Evolutionary conservation across 2,888 invertebrate species (phyloP).

Genomic region (Epirrhoe tristata): DNA sequence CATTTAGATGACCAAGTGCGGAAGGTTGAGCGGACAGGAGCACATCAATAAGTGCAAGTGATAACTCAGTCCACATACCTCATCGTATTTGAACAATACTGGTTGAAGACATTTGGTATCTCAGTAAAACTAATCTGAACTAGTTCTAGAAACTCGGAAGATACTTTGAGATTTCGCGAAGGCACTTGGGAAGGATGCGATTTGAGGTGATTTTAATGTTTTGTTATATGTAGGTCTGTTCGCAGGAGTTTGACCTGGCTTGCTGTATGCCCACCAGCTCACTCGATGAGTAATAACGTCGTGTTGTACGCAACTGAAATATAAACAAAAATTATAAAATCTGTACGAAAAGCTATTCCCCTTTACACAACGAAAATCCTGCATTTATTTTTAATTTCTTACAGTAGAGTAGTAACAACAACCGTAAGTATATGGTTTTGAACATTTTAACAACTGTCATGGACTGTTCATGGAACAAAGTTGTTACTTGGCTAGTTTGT

Average conservation of each 20-base stretch:
- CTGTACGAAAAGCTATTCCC: conserved; percentile 51
- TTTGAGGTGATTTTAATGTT: conserved; percentile 52
- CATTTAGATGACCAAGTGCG: conserved; percentile 35
- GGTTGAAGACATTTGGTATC: conserved; percentile 41
- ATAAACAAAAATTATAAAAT: conserved; percentile 66
- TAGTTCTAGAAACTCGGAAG: conserved; percentile 51
- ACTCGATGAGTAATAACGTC: conserved; percentile 92
- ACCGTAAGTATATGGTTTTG: not conserved
- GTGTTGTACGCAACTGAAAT: conserved; percentile 91
- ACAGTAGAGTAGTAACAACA: not conserved
- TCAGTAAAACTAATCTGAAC: conserved; percentile 30
- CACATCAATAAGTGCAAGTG: conserved; percentile 39
- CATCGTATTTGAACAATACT: conserved; percentile 30
- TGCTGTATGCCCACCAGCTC: conserved; percentile 90
- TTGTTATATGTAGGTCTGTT: conserved; percentile 93
- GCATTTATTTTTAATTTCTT: not conserved
- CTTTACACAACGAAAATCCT: not conserved
- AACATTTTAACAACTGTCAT: not conserved
- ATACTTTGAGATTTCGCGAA: conserved; percentile 60
- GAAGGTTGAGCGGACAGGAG: conserved; percentile 32
- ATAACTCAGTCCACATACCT: conserved; percentile 41
- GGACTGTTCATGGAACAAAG: not conserved
- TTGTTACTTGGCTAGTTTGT: conserved; percentile 1
- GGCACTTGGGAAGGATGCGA: conserved; percentile 69
- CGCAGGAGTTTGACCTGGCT: conserved; percentile 92